Evolutionary conservation across 2,113 vertebrate species (phyloP).

Genomic region (Ameiurus melas): DNA sequence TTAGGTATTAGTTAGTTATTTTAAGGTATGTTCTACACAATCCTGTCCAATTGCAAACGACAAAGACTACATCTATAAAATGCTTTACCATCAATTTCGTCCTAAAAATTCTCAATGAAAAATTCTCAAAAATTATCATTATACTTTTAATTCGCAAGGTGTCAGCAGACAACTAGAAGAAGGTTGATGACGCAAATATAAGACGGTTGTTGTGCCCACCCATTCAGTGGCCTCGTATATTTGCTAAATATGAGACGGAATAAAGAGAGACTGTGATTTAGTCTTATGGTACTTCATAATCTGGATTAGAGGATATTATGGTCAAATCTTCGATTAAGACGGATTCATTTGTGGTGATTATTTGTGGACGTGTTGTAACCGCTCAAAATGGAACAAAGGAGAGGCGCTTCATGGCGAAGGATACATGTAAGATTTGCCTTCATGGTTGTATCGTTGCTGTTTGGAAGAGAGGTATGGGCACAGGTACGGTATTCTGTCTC

Average conservation of each 20-base stretch:
- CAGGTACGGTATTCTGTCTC: constrained; percentile 67
- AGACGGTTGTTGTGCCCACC: background rate
- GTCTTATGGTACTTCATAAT: background rate
- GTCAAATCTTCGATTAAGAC: background rate
- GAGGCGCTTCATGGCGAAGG: background rate
- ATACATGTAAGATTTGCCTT: constrained; percentile 7
- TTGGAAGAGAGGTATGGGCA: constrained; percentile 55
- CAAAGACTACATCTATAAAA: too few relatives aligned
- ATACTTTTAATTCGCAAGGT: constrained; percentile 37
- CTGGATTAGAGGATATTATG: background rate
- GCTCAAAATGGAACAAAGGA: constrained; percentile 48
- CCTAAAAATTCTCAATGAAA: background rate
- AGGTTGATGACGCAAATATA: background rate
- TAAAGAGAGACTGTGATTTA: background rate
- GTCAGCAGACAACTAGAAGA: constrained; percentile 48
- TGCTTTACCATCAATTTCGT: background rate
- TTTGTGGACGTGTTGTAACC: background rate
- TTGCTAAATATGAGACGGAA: background rate
- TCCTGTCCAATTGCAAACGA: background rate
- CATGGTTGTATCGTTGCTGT: constrained; percentile 44
- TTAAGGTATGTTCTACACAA: background rate
- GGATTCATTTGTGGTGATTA: background rate
- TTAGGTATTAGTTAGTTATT: background rate
- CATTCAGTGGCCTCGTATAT: background rate
- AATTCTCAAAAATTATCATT: background rate